phyloP scores from a whole-genome alignment of 2,888 invertebrate species.

The Eupelmus urozonus region DNA sequence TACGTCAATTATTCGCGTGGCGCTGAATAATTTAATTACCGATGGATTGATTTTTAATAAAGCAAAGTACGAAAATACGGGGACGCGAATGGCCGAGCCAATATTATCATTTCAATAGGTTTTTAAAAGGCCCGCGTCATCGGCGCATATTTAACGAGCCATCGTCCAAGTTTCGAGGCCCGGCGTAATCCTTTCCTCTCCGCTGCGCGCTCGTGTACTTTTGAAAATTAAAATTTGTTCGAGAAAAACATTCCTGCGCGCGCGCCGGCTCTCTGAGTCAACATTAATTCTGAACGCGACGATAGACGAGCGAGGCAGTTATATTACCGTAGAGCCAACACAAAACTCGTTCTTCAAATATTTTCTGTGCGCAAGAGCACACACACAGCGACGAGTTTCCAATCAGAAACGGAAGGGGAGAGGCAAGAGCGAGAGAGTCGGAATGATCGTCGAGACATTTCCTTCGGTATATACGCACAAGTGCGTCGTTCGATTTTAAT shows the following conservation, averaged over 20 bases:
- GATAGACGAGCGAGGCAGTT: neutral
- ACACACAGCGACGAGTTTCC: no score
- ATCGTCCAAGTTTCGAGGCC: no score
- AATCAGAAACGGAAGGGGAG: conserved; percentile 1
- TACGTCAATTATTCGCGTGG: neutral
- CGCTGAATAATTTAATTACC: no score
- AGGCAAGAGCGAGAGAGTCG: no score
- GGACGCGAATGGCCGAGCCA: neutral
- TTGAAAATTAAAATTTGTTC: conserved; percentile 32
- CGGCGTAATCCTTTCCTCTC: neutral
- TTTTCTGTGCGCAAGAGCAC: conserved; percentile 20
- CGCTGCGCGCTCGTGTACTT: neutral
- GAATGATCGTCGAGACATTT: conserved; percentile 12
- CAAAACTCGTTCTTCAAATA: conserved; percentile 36
- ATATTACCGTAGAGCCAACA: conserved; percentile 26
- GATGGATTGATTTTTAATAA: no score
- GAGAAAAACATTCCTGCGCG: conserved; percentile 12
- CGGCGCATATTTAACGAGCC: neutral
- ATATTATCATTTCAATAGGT: neutral
- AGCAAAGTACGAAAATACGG: no score
- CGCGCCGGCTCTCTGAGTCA: neutral
- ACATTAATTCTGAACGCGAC: conserved; percentile 22
- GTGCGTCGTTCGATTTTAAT: conserved; percentile 34
- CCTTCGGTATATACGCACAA: neutral
- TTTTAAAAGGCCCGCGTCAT: neutral